These are phyloP conservation scores for Brachypodius melanocephalos DNA, from an alignment of 2,113 vertebrate genomes.

Conservation along the genomic window DNA sequence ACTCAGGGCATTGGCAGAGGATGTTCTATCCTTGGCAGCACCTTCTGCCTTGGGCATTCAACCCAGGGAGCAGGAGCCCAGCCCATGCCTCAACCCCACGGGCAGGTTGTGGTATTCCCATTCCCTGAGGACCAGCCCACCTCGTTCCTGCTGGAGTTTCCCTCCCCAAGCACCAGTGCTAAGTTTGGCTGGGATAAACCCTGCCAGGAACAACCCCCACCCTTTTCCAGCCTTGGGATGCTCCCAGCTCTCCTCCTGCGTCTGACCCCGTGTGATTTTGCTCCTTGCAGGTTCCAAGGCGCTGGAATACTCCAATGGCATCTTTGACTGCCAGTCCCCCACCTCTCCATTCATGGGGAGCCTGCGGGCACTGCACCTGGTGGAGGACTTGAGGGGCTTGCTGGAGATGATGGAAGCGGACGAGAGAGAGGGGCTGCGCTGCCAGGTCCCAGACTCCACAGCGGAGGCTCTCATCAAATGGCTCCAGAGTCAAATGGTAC, in stretches of 20 bases:
- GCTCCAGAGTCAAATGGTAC: slow-evolving; percentile 92
- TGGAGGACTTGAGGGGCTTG: slow-evolving; percentile 88
- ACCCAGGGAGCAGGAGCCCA: not conserved
- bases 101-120: not conserved
- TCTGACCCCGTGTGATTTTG: not conserved
- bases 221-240: not conserved
- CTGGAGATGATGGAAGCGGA: slow-evolving; percentile 92
- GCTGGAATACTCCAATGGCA: slow-evolving; percentile 91
- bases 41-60: not conserved
- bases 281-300: slow-evolving; percentile 87
- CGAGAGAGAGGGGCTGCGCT: slow-evolving; percentile 88
- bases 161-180: not conserved
- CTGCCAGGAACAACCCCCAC: accelerated
- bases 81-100: accelerated
- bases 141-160: not conserved
- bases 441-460: slow-evolving; percentile 90
- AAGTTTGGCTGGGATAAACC: not conserved
- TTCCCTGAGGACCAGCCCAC: not conserved
- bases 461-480: slow-evolving; percentile 85
- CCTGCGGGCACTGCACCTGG: slow-evolving; percentile 86
- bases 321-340: slow-evolving; percentile 96
- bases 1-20: not conserved
- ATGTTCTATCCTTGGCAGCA: not conserved
- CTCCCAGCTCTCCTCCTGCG: not conserved
- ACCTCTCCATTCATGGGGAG: slow-evolving; percentile 93